A percentile compares a stretch with the other conserved stretches of the same genome.
These are phyloP conservation scores for Phrynosoma blainvillii DNA, from an alignment of 2,113 vertebrate genomes.

Conservation along the genomic window DNA sequence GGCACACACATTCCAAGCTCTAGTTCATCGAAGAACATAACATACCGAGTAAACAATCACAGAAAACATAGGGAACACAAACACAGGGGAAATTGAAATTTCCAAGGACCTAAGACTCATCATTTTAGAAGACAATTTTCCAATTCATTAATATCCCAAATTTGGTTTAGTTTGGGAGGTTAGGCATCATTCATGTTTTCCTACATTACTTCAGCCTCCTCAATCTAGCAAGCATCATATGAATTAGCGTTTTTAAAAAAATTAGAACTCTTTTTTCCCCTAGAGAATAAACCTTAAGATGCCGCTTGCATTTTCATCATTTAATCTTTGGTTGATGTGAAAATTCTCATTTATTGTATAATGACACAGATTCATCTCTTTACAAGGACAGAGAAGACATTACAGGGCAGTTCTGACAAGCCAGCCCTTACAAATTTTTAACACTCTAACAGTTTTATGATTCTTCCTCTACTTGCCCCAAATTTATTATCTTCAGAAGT, in stretches of 20 bases:
- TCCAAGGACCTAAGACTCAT: background rate
- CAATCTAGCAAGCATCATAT: background rate
- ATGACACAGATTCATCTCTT: slow-evolving; percentile 16
- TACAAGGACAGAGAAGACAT: slow-evolving; percentile 4
- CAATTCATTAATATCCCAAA: background rate
- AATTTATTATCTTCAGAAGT: slow-evolving; percentile 20
- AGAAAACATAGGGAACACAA: background rate
- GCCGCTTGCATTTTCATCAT: background rate
- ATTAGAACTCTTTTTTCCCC: slow-evolving; percentile 11
- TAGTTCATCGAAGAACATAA: background rate
- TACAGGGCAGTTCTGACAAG: slow-evolving; percentile 11
- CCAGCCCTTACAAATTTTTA: slow-evolving; percentile 8
- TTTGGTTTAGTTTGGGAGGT: background rate
- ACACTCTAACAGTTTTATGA: background rate
- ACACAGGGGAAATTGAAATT: background rate
- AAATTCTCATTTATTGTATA: slow-evolving; percentile 21
- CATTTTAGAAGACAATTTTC: background rate
- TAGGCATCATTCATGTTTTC: background rate
- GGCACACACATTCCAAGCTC: background rate
- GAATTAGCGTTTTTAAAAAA: background rate
- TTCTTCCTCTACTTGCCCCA: background rate
- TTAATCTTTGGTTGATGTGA: background rate
- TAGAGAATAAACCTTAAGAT: slow-evolving; percentile 31
- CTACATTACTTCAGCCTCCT: slow-evolving; percentile 4
- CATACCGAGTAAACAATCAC: background rate